Base-by-base conservation (phyloP, 1,140 invertebrate species). In the Scaptodrosophila lebanonensis region DNA sequence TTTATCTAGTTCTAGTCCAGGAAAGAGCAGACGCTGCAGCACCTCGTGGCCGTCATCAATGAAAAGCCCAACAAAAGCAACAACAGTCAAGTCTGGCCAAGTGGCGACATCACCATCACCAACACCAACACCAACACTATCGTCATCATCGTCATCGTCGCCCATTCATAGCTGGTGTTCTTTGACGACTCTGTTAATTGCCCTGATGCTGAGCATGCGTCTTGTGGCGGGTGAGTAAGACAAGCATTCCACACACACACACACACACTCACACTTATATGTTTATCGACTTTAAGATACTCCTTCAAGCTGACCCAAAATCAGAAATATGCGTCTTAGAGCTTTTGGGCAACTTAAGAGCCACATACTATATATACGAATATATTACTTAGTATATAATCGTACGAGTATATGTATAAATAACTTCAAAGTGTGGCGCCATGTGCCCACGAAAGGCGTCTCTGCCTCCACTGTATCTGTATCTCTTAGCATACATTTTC, bases 141-240 rank as follows among this genome's bases (percentile, higher is more conserved):
- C 20, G 11, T 6, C 43, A 30, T 9, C 20, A 45, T 16, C 1
- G 16, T 3, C 44, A 33, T 13, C 29, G 18, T 51, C 20, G n/a
- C n/a, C n/a, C n/a, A n/a, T n/a, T n/a, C n/a, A 15, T 18, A 40
- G 36, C 18, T 42, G 20, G 29, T 38, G 29, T 40, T 59, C 73
- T 45, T 69, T 85, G 64, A 68, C 76, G 70, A 73, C 83, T 68
- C 54, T 85, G 68, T 83, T 85, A 83, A 82, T 83, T 71, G 83
- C 77, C 63, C 61, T 85, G 63, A 66, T 85, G 56, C 64, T 85
- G 43, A 68, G 72, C 60, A 63, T 70, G 43, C 73, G 73, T 17
- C 66, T 54, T 33, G 67, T 68, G 53, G 66, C 70, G 66, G 83
- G 83, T 85, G 66, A 83, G 83, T 71, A 20, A 29, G 29, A 22